A percentile compares a stretch with the other conserved stretches of the same genome.
Evolutionary conservation across 2,797 vertebrate species (phyloP).

Genomic region (Melanogrammus aeglefinus): DNA sequence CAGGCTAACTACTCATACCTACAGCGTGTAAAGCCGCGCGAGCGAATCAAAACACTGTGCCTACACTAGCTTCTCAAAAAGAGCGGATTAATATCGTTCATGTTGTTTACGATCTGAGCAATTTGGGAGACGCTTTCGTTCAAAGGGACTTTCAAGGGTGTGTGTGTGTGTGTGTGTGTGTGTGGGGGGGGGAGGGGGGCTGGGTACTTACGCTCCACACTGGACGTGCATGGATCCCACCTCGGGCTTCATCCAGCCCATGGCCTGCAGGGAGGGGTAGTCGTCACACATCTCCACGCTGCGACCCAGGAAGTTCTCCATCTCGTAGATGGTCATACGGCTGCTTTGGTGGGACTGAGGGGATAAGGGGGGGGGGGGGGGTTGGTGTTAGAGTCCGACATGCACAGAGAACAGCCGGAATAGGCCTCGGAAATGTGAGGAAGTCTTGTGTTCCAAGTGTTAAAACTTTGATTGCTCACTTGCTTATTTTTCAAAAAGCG

Average conservation of each 20-base stretch:
- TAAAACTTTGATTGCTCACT: background rate
- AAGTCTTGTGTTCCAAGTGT: background rate
- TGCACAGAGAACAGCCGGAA: background rate
- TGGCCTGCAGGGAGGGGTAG: slow-evolving; percentile 67
- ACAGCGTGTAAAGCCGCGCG: too few relatives aligned
- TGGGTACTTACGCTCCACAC: slow-evolving; percentile 50
- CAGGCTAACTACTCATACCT: too few relatives aligned
- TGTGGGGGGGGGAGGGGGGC: too few relatives aligned
- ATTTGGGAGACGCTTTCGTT: too few relatives aligned
- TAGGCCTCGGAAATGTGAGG: slow-evolving; percentile 9
- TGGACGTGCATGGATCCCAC: slow-evolving; percentile 71
- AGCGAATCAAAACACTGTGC: too few relatives aligned
- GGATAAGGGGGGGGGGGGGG: background rate
- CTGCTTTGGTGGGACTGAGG: slow-evolving; percentile 60
- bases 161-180: too few relatives aligned
- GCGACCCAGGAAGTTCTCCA: slow-evolving; percentile 65
- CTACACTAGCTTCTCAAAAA: too few relatives aligned
- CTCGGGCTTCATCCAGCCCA: slow-evolving; percentile 63
- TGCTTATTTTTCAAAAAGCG: background rate
- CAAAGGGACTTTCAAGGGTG: too few relatives aligned
- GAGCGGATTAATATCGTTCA: too few relatives aligned
- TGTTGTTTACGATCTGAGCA: too few relatives aligned
- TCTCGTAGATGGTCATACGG: slow-evolving; percentile 65
- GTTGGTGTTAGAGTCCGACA: background rate
- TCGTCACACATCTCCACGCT: slow-evolving; percentile 59